Percentiles rank a stretch among this genome's conserved stretches.
These are phyloP conservation scores for Melangyna quadrimaculata DNA, from an alignment of 2,888 invertebrate genomes.

Conservation along the genomic window DNA sequence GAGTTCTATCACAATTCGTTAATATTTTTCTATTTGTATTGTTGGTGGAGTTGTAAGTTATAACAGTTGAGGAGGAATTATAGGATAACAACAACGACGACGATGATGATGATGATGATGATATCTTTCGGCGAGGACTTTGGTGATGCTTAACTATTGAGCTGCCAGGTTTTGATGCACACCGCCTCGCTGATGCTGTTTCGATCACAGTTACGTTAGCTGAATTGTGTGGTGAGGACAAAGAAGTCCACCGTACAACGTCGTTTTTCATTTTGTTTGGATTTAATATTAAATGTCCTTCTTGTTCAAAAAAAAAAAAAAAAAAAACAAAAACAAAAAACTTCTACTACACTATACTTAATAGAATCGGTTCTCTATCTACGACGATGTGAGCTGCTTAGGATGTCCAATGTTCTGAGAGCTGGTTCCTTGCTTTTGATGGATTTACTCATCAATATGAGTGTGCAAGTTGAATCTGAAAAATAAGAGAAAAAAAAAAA, in stretches of 20 bases:
- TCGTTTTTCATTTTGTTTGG: slow-evolving; percentile 80
- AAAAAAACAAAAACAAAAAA: neutral
- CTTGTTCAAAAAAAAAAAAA: slow-evolving; percentile 1
- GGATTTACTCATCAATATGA: slow-evolving; percentile 52
- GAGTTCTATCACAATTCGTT: slow-evolving; percentile 62
- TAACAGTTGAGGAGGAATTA: neutral
- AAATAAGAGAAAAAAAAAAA: slow-evolving; percentile 27
- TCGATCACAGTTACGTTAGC: slow-evolving; percentile 66
- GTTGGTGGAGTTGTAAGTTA: neutral
- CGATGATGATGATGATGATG: too few species aligned
- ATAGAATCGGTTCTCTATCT: slow-evolving; percentile 52
- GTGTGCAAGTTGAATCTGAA: slow-evolving; percentile 14
- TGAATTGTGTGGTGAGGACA: slow-evolving; percentile 4
- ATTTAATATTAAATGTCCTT: slow-evolving; percentile 47
- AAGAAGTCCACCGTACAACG: slow-evolving; percentile 79
- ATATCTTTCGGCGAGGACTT: slow-evolving; percentile 30
- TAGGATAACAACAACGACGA: too few species aligned
- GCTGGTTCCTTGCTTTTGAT: slow-evolving; percentile 18
- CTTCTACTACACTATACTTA: too few species aligned
- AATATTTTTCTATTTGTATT: slow-evolving; percentile 47
- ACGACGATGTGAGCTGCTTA: slow-evolving; percentile 54
- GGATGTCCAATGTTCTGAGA: slow-evolving; percentile 41
- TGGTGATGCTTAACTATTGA: slow-evolving; percentile 57
- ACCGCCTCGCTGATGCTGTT: slow-evolving; percentile 55
- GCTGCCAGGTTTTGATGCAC: slow-evolving; percentile 61